Percentiles rank a stretch among this genome's conserved stretches.
These are phyloP conservation scores for Fratercula arctica DNA, from an alignment of 2,797 vertebrate species.

Conservation along the genomic window DNA sequence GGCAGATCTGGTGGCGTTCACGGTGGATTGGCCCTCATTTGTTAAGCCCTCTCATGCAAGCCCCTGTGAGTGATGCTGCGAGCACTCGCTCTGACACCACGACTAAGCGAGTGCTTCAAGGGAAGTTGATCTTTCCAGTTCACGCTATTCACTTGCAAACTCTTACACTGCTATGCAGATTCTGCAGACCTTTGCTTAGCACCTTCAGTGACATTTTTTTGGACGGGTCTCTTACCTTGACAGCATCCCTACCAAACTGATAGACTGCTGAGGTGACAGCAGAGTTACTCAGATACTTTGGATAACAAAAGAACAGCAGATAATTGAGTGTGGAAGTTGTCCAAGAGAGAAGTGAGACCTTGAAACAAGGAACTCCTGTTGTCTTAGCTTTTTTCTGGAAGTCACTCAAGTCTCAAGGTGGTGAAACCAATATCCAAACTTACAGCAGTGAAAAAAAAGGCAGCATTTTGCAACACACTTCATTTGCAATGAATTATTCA, in stretches of 20 bases:
- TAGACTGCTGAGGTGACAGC: not conserved
- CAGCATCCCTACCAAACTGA: not conserved
- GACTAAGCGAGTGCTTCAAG: accelerated
- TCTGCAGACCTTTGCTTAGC: not conserved
- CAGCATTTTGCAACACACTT: not conserved
- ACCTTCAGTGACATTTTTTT: not conserved
- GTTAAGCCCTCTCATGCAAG: not conserved
- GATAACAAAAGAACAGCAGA: not conserved
- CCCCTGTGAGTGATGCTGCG: not conserved
- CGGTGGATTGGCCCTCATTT: not conserved
- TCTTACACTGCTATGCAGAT: not conserved
- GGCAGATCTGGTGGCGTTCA: not conserved
- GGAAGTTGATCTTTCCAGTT: not conserved
- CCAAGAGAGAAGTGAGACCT: not conserved
- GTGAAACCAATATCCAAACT: not conserved
- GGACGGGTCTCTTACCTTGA: not conserved
- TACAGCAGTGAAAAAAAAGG: not conserved
- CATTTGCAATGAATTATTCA: not conserved
- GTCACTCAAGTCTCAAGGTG: not conserved
- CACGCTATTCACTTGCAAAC: not conserved
- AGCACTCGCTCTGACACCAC: not conserved
- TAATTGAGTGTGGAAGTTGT: not conserved
- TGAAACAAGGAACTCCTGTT: not conserved
- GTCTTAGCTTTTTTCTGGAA: not conserved
- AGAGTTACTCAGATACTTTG: not conserved